Conservation (phyloP, 2,888 invertebrate species). For the Nomada flava region DNA sequence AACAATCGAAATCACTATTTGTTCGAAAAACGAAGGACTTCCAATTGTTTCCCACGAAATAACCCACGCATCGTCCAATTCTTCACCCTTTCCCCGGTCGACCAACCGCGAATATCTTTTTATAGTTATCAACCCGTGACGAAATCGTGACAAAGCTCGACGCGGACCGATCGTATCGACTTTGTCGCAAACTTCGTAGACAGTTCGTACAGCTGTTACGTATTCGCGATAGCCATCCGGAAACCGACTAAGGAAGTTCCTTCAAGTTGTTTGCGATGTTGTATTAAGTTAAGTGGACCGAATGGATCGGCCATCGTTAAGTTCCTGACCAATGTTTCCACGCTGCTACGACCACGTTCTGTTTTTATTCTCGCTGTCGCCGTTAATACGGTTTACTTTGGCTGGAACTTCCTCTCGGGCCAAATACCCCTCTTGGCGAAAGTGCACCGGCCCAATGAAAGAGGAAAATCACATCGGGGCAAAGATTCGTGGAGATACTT, state of each 20-base stretch:
- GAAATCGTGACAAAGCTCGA: neutral
- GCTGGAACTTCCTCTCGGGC: neutral
- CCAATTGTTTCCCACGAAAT: neutral
- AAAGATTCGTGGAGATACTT: too few relatives aligned
- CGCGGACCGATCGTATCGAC: slow-evolving; percentile 13
- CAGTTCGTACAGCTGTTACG: slow-evolving; percentile 4
- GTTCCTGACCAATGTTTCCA: neutral
- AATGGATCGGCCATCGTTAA: slow-evolving; percentile 2
- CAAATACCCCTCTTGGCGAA: neutral
- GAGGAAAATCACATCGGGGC: too few relatives aligned
- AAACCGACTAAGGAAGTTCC: neutral
- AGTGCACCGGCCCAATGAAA: too few relatives aligned
- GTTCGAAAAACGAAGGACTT: too few relatives aligned
- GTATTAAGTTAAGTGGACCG: slow-evolving; percentile 14
- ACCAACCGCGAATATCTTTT: neutral
- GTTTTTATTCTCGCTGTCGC: neutral
- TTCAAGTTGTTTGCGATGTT: slow-evolving; percentile 12
- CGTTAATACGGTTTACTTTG: neutral
- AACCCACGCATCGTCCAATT: neutral
- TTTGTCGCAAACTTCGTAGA: slow-evolving; percentile 7
- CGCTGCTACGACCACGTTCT: neutral
- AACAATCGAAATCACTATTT: neutral
- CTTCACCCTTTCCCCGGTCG: neutral
- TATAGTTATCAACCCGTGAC: neutral
- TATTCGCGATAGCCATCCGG: slow-evolving; percentile 15